A percentile compares a stretch with the other conserved stretches of the same genome.
Conservation (phyloP, 2,888 invertebrate species). For the Tinea trinotella region DNA sequence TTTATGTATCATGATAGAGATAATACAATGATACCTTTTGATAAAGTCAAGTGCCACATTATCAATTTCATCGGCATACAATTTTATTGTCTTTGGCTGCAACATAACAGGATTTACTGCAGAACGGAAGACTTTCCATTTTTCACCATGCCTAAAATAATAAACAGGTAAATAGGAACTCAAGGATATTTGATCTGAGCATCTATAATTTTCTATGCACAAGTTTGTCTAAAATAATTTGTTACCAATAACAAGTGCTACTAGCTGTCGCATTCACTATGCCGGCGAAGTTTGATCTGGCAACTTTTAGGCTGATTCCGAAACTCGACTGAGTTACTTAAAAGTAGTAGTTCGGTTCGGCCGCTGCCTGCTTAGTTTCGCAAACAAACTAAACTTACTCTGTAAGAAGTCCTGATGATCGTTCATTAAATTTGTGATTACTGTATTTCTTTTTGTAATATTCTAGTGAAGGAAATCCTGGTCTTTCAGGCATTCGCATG, state of each 20-base stretch:
- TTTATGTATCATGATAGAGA: too few relatives aligned
- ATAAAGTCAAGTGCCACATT: slow-evolving; percentile 78
- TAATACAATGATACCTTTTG: slow-evolving; percentile 48
- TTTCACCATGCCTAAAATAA: slow-evolving; percentile 77
- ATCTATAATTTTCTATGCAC: too few relatives aligned
- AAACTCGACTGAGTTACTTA: too few relatives aligned
- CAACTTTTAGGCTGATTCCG: too few relatives aligned
- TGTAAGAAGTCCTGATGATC: slow-evolving; percentile 31
- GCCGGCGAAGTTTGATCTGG: too few relatives aligned
- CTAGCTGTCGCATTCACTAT: too few relatives aligned
- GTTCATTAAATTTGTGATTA: slow-evolving; percentile 20
- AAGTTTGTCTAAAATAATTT: too few relatives aligned
- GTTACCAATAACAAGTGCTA: too few relatives aligned
- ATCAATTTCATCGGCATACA: slow-evolving; percentile 76
- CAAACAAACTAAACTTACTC: slow-evolving; percentile 34
- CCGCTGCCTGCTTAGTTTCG: too few relatives aligned
- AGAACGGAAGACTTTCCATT: slow-evolving; percentile 82
- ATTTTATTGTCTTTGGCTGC: slow-evolving; percentile 78
- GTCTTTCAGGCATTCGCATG: slow-evolving; percentile 33
- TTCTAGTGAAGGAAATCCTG: slow-evolving; percentile 38
- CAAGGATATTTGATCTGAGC: too few relatives aligned
- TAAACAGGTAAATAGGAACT: too few relatives aligned
- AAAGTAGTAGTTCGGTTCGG: too few relatives aligned
- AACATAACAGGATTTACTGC: slow-evolving; percentile 84
- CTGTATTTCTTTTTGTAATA: slow-evolving; percentile 35